A percentile compares a stretch with the other conserved stretches of the same genome.
Evolutionary conservation across 2,113 vertebrate genomes (phyloP).

Genomic region (Pituophis catenifer): DNA sequence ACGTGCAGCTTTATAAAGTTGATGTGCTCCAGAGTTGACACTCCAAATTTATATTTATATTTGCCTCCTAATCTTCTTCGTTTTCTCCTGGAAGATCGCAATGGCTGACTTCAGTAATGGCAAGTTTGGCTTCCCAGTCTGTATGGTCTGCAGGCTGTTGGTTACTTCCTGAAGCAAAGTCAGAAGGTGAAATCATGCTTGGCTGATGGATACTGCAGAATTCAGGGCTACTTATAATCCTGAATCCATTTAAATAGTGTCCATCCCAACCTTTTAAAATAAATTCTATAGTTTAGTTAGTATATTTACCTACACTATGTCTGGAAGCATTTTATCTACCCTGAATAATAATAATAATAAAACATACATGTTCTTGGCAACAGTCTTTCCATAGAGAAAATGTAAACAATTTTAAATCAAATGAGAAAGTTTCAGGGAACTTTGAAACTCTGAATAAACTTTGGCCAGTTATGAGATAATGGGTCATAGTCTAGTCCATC

Average conservation of each 20-base stretch:
- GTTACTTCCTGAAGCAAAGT: background rate
- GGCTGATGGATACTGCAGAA: background rate
- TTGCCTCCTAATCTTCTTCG: background rate
- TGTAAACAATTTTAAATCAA: constrained; percentile 29
- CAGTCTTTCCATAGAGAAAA: constrained; percentile 44
- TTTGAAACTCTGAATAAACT: constrained; percentile 17
- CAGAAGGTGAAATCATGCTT: background rate
- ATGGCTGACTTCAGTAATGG: background rate
- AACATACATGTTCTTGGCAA: constrained; percentile 13
- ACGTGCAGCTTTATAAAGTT: background rate
- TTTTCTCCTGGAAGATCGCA: background rate
- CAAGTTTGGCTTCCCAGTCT: background rate
- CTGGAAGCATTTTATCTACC: constrained; percentile 35
- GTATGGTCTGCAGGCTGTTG: background rate
- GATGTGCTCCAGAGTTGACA: background rate
- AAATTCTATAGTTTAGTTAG: background rate
- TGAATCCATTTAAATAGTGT: background rate
- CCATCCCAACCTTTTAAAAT: background rate
- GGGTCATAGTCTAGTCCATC: constrained; percentile 44
- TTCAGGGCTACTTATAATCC: background rate
- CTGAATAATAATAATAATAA: constrained; percentile 40
- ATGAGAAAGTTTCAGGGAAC: constrained; percentile 31
- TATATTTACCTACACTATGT: constrained; percentile 38
- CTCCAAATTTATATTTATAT: background rate
- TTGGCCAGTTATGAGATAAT: constrained; percentile 42